Evolutionary conservation across 2,888 invertebrate genomes (phyloP).

Genomic region (Hyppa rectilinea): DNA sequence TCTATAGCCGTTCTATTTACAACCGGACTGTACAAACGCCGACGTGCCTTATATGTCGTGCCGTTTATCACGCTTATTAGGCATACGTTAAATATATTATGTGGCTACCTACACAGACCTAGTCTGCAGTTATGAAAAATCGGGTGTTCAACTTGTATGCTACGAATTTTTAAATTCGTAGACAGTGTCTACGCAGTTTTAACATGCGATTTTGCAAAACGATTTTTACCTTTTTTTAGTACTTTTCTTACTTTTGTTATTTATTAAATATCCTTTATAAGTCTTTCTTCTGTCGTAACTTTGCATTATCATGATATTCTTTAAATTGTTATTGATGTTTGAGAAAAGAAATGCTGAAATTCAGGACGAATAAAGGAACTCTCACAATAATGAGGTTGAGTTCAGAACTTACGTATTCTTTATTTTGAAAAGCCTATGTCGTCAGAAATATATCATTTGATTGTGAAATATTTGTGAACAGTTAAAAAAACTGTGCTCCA

Average conservation of each 20-base stretch:
- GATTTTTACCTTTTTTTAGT: background rate
- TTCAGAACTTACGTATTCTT: background rate
- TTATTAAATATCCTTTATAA: background rate
- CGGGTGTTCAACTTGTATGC: conserved; percentile 16
- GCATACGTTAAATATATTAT: conserved; percentile 41
- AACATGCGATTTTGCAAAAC: conserved; percentile 9
- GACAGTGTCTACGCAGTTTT: conserved; percentile 48
- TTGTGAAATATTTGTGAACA: conserved; percentile 9
- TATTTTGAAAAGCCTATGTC: background rate
- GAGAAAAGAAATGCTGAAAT: background rate
- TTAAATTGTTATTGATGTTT: background rate
- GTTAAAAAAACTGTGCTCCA: conserved; percentile 15
- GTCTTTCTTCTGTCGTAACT: background rate
- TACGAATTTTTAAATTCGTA: conserved; percentile 46
- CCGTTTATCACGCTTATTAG: conserved; percentile 57
- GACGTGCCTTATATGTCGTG: conserved; percentile 50
- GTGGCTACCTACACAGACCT: conserved; percentile 18
- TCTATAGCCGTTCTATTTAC: conserved; percentile 61
- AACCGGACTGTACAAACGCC: conserved; percentile 53
- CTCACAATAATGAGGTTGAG: background rate
- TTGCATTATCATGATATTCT: too few species aligned
- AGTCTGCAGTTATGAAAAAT: conserved; percentile 2
- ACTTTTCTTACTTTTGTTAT: background rate
- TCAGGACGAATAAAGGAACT: background rate
- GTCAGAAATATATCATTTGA: conserved; percentile 9